These are phyloP conservation scores for Hapalemur alaotrensis DNA, from an alignment of 2,797 vertebrate genomes.

Conservation along the genomic window DNA sequence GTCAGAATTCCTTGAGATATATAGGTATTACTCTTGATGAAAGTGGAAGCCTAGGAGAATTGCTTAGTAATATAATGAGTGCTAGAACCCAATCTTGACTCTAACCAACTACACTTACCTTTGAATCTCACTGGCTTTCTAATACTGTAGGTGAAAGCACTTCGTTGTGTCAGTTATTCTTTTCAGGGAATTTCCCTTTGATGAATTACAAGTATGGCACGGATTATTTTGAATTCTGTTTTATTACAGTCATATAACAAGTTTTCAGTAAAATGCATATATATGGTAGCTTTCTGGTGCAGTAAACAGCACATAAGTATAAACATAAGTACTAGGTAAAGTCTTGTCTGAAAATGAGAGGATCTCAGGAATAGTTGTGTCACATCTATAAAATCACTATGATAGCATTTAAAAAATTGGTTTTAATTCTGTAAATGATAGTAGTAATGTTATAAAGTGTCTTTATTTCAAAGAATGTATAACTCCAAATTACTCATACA, in stretches of 20 bases:
- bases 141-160: not conserved
- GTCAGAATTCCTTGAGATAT: not conserved
- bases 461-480: not conserved
- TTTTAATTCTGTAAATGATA: not conserved
- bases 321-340: not conserved
- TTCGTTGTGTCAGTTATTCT: not conserved
- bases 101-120: not conserved
- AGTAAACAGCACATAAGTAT: not conserved
- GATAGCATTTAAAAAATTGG: not conserved
- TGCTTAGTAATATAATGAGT: not conserved
- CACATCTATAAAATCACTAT: not conserved
- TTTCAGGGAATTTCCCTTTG: not conserved
- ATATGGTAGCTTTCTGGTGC: not conserved
- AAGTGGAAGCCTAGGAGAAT: not conserved
- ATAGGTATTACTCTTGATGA: not conserved
- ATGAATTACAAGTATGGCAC: not conserved
- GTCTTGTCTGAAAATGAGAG: not conserved
- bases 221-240: not conserved
- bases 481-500: not conserved
- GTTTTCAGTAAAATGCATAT: not conserved
- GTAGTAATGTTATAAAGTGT: not conserved
- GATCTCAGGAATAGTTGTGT: not conserved
- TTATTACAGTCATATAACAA: not conserved
- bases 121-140: not conserved
- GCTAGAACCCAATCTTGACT: not conserved